A percentile compares a stretch with the other conserved stretches of the same genome.
phyloP scores from a whole-genome alignment of 2,888 invertebrate genomes.

The Nysson spinosus region DNA sequence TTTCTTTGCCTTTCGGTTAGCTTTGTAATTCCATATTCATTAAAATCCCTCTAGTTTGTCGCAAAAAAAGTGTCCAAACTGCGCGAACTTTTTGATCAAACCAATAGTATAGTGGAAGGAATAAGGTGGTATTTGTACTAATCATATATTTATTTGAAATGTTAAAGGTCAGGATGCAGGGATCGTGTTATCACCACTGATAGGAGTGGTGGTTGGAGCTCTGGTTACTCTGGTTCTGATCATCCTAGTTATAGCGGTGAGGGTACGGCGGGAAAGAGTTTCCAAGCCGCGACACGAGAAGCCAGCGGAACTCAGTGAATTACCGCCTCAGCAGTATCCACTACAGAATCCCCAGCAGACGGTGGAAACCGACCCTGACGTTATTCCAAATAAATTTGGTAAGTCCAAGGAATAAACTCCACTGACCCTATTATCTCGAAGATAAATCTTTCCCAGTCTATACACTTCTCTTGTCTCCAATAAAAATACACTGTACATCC shows the following conservation, averaged over 20 bases:
- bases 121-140: no score
- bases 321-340: constrained; percentile 72
- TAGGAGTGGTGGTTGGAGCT: constrained; percentile 80
- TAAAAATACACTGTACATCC: no score
- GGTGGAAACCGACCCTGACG: constrained; percentile 85
- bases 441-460: no score
- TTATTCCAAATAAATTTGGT: constrained; percentile 88
- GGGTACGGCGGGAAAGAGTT: constrained; percentile 77
- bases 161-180: constrained; percentile 80
- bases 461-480: no score
- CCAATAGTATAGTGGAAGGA: no score
- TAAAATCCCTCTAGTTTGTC: no score
- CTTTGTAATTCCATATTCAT: no score
- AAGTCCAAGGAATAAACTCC: constrained; percentile 59
- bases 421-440: not conserved
- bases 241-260: constrained; percentile 78
- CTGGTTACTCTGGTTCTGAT: constrained; percentile 79
- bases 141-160: constrained; percentile 1
- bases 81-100: no score
- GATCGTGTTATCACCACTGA: constrained; percentile 79
- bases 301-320: constrained; percentile 70
- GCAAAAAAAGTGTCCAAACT: no score
- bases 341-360: constrained; percentile 72
- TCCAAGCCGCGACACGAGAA: constrained; percentile 71
- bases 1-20: no score